Base-by-base conservation (phyloP, 2,888 invertebrate genomes). In the Argyresthia albistria region DNA sequence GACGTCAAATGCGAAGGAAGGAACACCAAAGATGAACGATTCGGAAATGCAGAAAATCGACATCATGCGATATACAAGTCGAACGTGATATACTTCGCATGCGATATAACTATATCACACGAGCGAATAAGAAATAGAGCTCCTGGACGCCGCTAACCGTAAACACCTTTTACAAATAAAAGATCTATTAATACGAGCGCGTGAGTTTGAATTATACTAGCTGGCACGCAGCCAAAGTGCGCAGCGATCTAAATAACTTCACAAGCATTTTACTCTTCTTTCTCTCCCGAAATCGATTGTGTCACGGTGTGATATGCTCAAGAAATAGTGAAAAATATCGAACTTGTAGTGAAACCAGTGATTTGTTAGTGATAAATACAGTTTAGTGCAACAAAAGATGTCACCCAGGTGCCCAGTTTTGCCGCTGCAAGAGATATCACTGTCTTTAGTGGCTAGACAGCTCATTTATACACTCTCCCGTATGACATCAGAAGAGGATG, bases 361-460 rank as follows among this genome's bases (percentile, higher is more conserved):
- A 54, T 60, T 65, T 64, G 65, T 37, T 10, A 46, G 43, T 43
- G 35, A 25, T 42, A 42, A 37, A 1, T 15, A 35, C 25, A 35
- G 10, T 9, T 25, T 35, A 73, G 60, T 55, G 48, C 35, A 59
- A 60, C 54, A 69, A 58, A 56, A 25, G 25, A 92, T 92, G 92
- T 90, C 92, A 50, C 92, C 92, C 46, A 91, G 89, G 67, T 89
- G 89, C 64, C 80, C 81, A 58, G 91, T 92, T 55, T 83, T 88
- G 35, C 87, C 89, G 37, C 73, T 92, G 51, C 90, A 90, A 71
- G 90, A 90, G 60, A 80, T 89, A 53, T 88, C 91, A 7, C 65
- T 92, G 58, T 90, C 90, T 14, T 75, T 89, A 58, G 82, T 92
- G 45, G 91, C 91, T 43, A 89, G 90, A 66, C 86, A 90, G 60